Conservation (phyloP, 2,888 invertebrate species). For the Drosophila nr. perissopoda region DNA sequence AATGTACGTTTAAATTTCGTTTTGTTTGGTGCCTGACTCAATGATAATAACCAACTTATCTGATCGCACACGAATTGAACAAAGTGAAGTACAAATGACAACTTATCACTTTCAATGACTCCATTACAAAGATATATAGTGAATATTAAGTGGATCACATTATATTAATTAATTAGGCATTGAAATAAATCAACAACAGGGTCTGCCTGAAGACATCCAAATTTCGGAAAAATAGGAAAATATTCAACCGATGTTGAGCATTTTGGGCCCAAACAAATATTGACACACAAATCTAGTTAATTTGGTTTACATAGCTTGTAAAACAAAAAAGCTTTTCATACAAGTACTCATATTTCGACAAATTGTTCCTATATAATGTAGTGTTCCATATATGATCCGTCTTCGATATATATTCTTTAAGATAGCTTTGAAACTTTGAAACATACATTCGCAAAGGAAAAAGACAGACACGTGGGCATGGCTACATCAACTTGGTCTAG, state of each 20-base stretch:
- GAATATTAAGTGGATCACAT: not conserved
- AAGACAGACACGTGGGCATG: not conserved
- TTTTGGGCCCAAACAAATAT: not conserved
- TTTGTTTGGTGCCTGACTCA: not conserved
- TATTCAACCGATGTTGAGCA: not conserved
- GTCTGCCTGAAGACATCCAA: not conserved
- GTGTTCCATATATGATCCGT: not conserved
- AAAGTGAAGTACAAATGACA: not conserved
- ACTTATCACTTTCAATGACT: not conserved
- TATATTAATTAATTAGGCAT: not conserved
- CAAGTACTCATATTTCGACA: not conserved
- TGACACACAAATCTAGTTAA: too few species aligned
- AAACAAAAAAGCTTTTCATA: not conserved
- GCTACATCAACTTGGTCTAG: not conserved
- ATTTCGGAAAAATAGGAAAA: not conserved
- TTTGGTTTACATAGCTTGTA: not conserved
- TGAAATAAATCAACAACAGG: not conserved
- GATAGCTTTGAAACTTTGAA: not conserved
- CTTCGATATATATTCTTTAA: not conserved
- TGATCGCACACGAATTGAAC: slow-evolving; percentile 20
- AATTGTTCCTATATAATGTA: not conserved
- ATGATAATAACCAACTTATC: slow-evolving; percentile 27
- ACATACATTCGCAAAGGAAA: not conserved
- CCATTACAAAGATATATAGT: not conserved
- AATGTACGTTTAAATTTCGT: slow-evolving; percentile 27